Evolutionary conservation across 2,888 invertebrate genomes (phyloP).

Genomic region (Clostera curtula): DNA sequence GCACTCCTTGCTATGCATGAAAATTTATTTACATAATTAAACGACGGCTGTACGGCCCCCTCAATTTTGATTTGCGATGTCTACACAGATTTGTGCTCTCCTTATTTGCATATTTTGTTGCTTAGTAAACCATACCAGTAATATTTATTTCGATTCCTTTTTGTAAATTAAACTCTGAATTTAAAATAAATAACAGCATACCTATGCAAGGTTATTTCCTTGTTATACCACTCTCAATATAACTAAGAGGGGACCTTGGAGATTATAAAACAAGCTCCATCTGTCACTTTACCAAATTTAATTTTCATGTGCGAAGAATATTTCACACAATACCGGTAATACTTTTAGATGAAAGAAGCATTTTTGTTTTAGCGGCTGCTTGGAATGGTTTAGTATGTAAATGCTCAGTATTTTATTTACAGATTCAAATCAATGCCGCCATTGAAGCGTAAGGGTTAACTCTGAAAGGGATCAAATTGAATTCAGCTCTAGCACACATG

Average conservation of each 20-base stretch:
- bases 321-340: too few species aligned
- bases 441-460: slow-evolving; percentile 56
- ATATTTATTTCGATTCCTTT: slow-evolving; percentile 2
- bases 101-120: slow-evolving; percentile 59
- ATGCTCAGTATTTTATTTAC: slow-evolving; percentile 44
- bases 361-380: too few species aligned
- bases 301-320: too few species aligned
- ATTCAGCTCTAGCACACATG: slow-evolving; percentile 62
- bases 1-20: slow-evolving; percentile 62
- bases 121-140: slow-evolving; percentile 37
- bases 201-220: too few species aligned
- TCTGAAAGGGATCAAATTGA: slow-evolving; percentile 65
- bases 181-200: too few species aligned
- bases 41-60: slow-evolving; percentile 47
- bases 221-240: too few species aligned
- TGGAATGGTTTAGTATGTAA: too few species aligned
- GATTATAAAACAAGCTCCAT: too few species aligned
- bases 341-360: too few species aligned
- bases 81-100: slow-evolving; percentile 51
- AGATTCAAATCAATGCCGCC: slow-evolving; percentile 60
- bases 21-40: slow-evolving; percentile 72
- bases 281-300: too few species aligned
- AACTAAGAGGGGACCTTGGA: too few species aligned
- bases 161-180: slow-evolving; percentile 5
- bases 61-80: slow-evolving; percentile 62